Percentiles rank a stretch among this genome's conserved stretches.
These are phyloP conservation scores for Microcebus ravelobensis DNA, from an alignment of 2,113 vertebrate species.

Conservation along the genomic window DNA sequence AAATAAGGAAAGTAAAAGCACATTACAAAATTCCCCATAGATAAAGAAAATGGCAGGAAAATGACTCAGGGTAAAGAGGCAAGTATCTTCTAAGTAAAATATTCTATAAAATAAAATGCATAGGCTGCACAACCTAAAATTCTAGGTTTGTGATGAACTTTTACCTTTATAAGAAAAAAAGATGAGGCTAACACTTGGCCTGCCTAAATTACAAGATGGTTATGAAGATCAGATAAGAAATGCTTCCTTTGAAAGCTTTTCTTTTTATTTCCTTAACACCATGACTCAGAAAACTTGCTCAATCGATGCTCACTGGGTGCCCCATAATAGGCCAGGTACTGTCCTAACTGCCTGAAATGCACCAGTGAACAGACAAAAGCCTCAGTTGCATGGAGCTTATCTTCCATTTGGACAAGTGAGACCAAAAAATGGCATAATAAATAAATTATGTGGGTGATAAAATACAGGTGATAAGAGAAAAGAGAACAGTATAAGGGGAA, in stretches of 20 bases:
- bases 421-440: not conserved
- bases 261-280: not conserved
- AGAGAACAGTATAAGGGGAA: not conserved
- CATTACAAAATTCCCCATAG: not conserved
- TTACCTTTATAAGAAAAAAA: conserved; percentile 12
- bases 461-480: not conserved
- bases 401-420: not conserved
- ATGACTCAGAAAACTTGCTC: not conserved
- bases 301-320: not conserved
- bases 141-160: not conserved
- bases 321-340: not conserved
- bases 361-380: not conserved
- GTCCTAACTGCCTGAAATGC: not conserved
- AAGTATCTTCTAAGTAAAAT: not conserved
- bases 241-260: conserved; percentile 1
- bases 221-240: not conserved
- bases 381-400: not conserved
- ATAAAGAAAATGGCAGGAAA: not conserved
- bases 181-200: not conserved
- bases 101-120: conserved; percentile 20
- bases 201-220: not conserved
- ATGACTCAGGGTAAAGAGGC: not conserved
- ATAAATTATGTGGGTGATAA: not conserved
- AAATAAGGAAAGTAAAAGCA: not conserved
- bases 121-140: not conserved